A percentile compares a stretch with the other conserved stretches of the same genome.
Conservation (phyloP, 2,888 invertebrate genomes). For the Eristalinus sepulchralis region DNA sequence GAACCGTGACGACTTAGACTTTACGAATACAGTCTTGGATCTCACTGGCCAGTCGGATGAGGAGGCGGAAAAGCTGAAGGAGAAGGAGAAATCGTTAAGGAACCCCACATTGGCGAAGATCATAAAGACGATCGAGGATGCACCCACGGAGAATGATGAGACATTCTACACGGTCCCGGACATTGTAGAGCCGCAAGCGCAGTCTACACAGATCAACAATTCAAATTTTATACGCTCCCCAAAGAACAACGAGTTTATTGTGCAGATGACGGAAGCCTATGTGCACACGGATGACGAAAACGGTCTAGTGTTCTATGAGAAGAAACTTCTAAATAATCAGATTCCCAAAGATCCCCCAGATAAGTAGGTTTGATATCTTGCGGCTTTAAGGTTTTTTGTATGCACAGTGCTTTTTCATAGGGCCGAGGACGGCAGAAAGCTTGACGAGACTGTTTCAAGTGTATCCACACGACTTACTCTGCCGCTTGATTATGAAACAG, state of each 20-base stretch:
- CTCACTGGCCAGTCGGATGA: slow-evolving; percentile 50
- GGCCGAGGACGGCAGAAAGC: neutral
- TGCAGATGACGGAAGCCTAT: slow-evolving; percentile 86
- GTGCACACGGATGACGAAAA: slow-evolving; percentile 88
- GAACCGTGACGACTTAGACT: slow-evolving; percentile 76
- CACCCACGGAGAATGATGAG: slow-evolving; percentile 73
- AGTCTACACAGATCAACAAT: slow-evolving; percentile 42
- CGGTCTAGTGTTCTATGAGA: slow-evolving; percentile 85
- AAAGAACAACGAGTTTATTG: slow-evolving; percentile 74
- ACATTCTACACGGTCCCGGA: slow-evolving; percentile 75
- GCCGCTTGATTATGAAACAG: slow-evolving; percentile 86
- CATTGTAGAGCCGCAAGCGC: slow-evolving; percentile 36
- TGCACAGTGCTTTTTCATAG: neutral
- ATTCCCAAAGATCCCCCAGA: slow-evolving; percentile 5
- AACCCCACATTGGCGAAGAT: slow-evolving; percentile 73
- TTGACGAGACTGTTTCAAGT: slow-evolving; percentile 80
- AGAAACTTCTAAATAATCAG: slow-evolving; percentile 75
- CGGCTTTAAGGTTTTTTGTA: neutral
- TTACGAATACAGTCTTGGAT: slow-evolving; percentile 73
- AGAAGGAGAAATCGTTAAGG: slow-evolving; percentile 46
- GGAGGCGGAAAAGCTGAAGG: slow-evolving; percentile 25
- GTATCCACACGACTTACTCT: slow-evolving; percentile 83
- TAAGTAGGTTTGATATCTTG: slow-evolving; percentile 13
- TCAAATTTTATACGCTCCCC: slow-evolving; percentile 74
- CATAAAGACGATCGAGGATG: slow-evolving; percentile 73